Evolutionary conservation across 2,797 vertebrate genomes (phyloP).

Genomic region (Schizopygopsis malacanthus): DNA sequence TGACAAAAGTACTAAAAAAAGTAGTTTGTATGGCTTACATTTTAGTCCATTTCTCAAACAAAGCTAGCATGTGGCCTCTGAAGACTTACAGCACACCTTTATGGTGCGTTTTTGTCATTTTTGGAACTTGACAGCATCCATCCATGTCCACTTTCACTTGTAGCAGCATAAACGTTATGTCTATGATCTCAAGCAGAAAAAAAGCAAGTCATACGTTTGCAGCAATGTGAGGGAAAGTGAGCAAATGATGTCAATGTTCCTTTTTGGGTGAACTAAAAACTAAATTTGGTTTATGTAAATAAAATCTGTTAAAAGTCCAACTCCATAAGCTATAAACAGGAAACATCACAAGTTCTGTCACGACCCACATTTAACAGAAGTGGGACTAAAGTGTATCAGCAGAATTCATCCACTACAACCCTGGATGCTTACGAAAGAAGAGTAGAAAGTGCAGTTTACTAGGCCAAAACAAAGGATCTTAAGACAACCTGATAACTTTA

Average conservation of each 20-base stretch:
- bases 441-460: neutral
- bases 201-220: neutral
- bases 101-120: neutral
- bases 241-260: neutral
- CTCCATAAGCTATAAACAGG: neutral
- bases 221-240: neutral
- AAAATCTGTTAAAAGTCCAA: neutral
- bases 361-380: slow-evolving; percentile 8
- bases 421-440: neutral
- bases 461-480: neutral
- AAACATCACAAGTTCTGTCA: neutral
- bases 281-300: neutral
- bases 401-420: neutral
- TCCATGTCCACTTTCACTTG: neutral
- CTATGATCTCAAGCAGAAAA: neutral
- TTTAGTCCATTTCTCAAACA: neutral
- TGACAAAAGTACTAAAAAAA: neutral
- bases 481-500: neutral
- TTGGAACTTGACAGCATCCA: neutral
- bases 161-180: neutral
- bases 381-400: neutral
- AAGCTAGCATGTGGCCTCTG: no score
- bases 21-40: neutral
- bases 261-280: neutral
- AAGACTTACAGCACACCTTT: neutral